Conservation (phyloP, 1,140 invertebrate genomes). For the Macrotrachela quadricornifera region DNA sequence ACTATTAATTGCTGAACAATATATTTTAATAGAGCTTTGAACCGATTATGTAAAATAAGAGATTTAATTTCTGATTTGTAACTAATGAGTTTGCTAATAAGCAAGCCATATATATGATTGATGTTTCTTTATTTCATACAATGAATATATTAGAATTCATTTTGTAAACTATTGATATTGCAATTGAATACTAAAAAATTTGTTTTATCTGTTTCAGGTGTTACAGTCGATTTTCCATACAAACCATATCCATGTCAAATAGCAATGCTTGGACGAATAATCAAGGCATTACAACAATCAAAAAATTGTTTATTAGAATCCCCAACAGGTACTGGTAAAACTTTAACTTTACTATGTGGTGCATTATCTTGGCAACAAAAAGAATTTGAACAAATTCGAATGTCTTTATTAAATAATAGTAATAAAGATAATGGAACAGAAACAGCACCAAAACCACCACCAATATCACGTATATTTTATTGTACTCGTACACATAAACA, state of each 20-base stretch:
- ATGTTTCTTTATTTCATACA: no score
- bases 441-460: no score
- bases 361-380: slow-evolving; percentile 46
- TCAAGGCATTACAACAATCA: slow-evolving; percentile 9
- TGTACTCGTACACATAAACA: slow-evolving; percentile 61
- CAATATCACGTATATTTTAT: slow-evolving; percentile 46
- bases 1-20: no score
- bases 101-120: no score
- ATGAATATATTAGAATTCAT: no score
- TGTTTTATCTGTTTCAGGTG: slow-evolving; percentile 19
- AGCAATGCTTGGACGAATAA: slow-evolving; percentile 40
- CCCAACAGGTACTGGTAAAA: slow-evolving; percentile 71
- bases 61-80: no score
- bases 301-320: slow-evolving; percentile 59
- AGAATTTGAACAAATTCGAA: slow-evolving; percentile 9
- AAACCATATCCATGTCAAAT: slow-evolving; percentile 44
- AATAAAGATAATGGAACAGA: no score
- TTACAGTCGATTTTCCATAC: slow-evolving; percentile 41
- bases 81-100: no score
- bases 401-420: slow-evolving; percentile 12
- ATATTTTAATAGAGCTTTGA: no score
- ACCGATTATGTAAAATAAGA: no score
- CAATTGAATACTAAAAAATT: no score
- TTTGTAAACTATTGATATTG: no score
- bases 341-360: slow-evolving; percentile 52